These are phyloP conservation scores for Sakesphorus luctuosus DNA, from an alignment of 2,113 vertebrate genomes.

Conservation along the genomic window DNA sequence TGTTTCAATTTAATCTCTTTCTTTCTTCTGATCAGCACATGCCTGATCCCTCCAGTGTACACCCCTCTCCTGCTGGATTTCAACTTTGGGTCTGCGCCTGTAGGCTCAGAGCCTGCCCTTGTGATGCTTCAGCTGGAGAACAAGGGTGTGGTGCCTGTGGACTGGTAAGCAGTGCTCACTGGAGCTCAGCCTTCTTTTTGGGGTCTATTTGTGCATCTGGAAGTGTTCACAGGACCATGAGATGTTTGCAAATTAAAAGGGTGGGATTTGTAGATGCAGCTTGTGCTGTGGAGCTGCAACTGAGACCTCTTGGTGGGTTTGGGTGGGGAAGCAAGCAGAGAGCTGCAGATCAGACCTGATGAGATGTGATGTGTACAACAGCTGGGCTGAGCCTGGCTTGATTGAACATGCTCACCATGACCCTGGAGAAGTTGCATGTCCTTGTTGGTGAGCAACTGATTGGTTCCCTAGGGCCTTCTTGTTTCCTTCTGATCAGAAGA, in stretches of 20 bases:
- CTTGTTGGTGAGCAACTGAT: not conserved
- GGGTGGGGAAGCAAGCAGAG: not conserved
- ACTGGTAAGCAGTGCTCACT: constrained; percentile 80
- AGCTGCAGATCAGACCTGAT: not conserved
- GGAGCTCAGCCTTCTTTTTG: not conserved
- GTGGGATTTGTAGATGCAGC: not conserved
- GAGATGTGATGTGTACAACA: not conserved
- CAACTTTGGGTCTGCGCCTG: constrained; percentile 84
- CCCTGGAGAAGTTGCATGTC: not conserved
- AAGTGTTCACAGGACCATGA: not conserved
- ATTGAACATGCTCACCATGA: not conserved
- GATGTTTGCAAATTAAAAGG: not conserved
- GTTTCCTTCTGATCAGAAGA: constrained; percentile 89
- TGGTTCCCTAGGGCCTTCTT: constrained; percentile 83
- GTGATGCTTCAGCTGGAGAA: constrained; percentile 86
- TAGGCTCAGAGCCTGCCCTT: constrained; percentile 78
- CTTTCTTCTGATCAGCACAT: constrained; percentile 65
- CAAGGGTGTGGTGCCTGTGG: constrained; percentile 79
- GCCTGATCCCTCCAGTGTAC: constrained; percentile 74
- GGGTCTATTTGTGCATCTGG: not conserved
- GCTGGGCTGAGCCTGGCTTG: not conserved
- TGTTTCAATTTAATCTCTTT: not conserved
- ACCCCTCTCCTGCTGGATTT: constrained; percentile 84
- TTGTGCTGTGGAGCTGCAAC: not conserved
- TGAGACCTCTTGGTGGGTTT: not conserved